Base-by-base conservation (phyloP, 1,140 invertebrate genomes). In the Drepana arcuata region DNA sequence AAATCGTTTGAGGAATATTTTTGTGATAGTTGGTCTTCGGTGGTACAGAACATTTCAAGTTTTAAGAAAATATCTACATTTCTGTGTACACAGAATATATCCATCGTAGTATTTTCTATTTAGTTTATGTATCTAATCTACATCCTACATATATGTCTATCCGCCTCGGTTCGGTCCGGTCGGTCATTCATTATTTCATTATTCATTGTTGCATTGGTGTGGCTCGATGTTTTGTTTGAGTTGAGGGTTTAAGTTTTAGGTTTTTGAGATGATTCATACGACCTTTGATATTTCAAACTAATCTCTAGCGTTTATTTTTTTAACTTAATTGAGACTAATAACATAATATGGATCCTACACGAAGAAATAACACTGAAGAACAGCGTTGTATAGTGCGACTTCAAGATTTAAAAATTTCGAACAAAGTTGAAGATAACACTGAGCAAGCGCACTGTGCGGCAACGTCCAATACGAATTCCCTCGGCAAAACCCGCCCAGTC, bases 371-470 rank as follows among this genome's bases (percentile, higher is more conserved):
- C 39, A 39, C 63, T 29, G 78, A 80, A 15, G 75, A 80, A 28
- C 73, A 77, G 64, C 65, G 74, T n/a, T 79, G 78, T 48, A 71
- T 83, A 36, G 36, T 80, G 30, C 73, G 81, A 43, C 64, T 84
- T 34, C 71, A 84, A 74, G 70, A 81, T 75, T 78, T 83, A 58
- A 83, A 83, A 78, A 66, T 83, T 61, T 67, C 66, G 43, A 80
- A 78, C 63, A 82, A 80, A 68, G 75, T 77, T 54, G 75, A 80
- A 54, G 72, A 74, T 60, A 65, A 62, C 48, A 74, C 74, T 75
- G 74, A 77, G 74, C 78, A 83, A 58, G 71, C 81, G 72, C 75
- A 79, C 57, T 53, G 59, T 35, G 58, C 56, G 34, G 58, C 64
- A 35, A 55, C 70, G 40, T 68, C 73, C 32, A 79, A 77, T 59